Base-by-base conservation (phyloP, 2,888 invertebrate species). In the Pantelozetes paolii region DNA sequence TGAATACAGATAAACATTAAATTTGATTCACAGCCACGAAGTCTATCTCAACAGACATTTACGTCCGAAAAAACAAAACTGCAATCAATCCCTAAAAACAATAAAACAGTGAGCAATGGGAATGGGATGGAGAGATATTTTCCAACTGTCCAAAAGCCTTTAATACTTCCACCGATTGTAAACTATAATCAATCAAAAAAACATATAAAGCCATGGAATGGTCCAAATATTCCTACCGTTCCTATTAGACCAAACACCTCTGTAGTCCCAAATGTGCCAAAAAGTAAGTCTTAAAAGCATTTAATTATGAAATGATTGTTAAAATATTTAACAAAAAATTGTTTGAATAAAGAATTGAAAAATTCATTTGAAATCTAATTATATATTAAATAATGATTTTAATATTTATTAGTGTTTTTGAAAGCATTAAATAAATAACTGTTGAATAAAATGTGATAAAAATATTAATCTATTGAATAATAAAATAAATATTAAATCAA, bases 101-200 rank as follows among this genome's bases (percentile, higher is more conserved):
- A n/a, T 15, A 64, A 5, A 64, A n/a, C n/a, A 20, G n/a, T 30
- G 32, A 6, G 5, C 13, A 32, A 64, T 57, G 9, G 11, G 28
- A 28, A 64, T 57, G 9, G 11, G 28, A 28, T 8, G 28, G 57
- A 57, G 13, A 57, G 18, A 28, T 5, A 26, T 23, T 23, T 57
- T 13, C 8, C 9, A 36, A 36, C 64, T 36, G 20, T 18, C 18
- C 64, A 32, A 20, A 64, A 36, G 36, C 64, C 64, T 36, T 64
- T 64, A 36, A 36, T 64, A 36, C 64, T 64, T 64, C 64, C 64
- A 20, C 64, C 64, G 36, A 32, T 64, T 32, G 32, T 20, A n/a
- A 36, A 36, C 32, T 3, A 9, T 1, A 30, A 3, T 36, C 36
- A 18, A n/a, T 1, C 1, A 6, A 2, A 36, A 36, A 30, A 15